phyloP scores from a whole-genome alignment of 2,888 invertebrate species.

The Hydroisotoma schaefferi region DNA sequence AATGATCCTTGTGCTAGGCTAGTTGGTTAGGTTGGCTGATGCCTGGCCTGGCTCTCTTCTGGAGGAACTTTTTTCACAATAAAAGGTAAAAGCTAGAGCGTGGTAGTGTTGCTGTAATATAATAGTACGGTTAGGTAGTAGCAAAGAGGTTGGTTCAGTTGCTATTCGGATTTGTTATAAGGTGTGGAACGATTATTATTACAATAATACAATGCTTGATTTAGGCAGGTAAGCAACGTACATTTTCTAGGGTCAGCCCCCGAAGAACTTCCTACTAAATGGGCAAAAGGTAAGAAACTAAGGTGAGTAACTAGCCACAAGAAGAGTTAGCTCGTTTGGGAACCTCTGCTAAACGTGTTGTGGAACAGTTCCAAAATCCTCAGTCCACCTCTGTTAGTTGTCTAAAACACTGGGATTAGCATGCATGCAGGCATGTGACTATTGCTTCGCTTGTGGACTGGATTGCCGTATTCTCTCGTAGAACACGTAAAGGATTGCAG shows the following conservation, averaged over 20 bases:
- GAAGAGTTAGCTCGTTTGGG: neutral
- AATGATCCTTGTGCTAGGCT: conserved; percentile 11
- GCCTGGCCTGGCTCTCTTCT: no score
- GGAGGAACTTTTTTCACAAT: no score
- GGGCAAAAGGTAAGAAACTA: neutral
- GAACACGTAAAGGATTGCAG: neutral
- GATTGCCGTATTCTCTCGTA: neutral
- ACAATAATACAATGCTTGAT: neutral
- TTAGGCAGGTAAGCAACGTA: conserved; percentile 1
- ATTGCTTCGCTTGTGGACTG: no score
- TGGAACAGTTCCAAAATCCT: no score
- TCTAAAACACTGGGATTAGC: no score
- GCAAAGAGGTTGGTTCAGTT: no score
- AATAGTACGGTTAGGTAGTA: no score
- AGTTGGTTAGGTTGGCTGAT: neutral
- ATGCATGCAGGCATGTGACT: no score
- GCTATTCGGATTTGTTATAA: conserved; percentile 10
- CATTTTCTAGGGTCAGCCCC: conserved; percentile 3
- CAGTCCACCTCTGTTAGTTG: no score
- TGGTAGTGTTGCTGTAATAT: neutral
- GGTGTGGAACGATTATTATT: conserved; percentile 8
- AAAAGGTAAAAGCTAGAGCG: no score
- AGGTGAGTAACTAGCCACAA: conserved; percentile 2
- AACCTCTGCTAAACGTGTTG: neutral
- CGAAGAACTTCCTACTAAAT: neutral